Base-by-base conservation (phyloP, 2,113 vertebrate species). In the Aegypius monachus region DNA sequence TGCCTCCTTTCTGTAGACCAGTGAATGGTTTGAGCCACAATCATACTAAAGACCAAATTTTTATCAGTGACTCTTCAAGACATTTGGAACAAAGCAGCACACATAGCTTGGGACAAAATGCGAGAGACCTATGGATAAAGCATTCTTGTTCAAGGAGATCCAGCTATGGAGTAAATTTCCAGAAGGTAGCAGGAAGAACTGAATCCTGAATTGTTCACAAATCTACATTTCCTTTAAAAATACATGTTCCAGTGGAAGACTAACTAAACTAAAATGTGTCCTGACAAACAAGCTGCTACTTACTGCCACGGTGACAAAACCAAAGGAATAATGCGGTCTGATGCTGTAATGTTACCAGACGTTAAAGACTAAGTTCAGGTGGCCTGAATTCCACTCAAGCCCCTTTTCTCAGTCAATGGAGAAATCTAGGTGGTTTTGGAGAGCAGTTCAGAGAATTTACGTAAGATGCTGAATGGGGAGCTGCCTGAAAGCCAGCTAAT, bases 401-500 rank as follows among this genome's bases (percentile, higher is more conserved):
- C 53, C 62, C 40, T 79, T 68, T 82, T 72, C 56, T 67, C 43
- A 73, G 56, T 56, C 70, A 71, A 0, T 50, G 53, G 48, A 55
- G 74, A 92, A 90, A 68, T 80, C 17, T 52, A 21, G 62, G 40
- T 94, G 62, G 50, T 68, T 94, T 89, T 92, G 85, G 89, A 90
- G 68, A 95, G 78, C 66, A 61, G 11, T 88, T 88, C 31, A 6
- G 70, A 91, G 77, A 96, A 65, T 96, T 97, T 94, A 96, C 1
- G 0, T 97, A 94, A 96, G 95, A 32, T 6, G 45, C 70, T 58
- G 90, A 90, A 77, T 53, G 62, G 62, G 74, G 71, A 96, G 87
- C 87, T 94, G 93, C 84, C 81, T 96, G 95, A 68, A 96, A 97
- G 90, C 93, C 87, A 94, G 96, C 96, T 97, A 96, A 91, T 97